Percentiles rank a stretch among this genome's conserved stretches.
These are phyloP conservation scores for Papilio glaucus DNA, from an alignment of 1,140 invertebrate genomes.

Conservation along the genomic window DNA sequence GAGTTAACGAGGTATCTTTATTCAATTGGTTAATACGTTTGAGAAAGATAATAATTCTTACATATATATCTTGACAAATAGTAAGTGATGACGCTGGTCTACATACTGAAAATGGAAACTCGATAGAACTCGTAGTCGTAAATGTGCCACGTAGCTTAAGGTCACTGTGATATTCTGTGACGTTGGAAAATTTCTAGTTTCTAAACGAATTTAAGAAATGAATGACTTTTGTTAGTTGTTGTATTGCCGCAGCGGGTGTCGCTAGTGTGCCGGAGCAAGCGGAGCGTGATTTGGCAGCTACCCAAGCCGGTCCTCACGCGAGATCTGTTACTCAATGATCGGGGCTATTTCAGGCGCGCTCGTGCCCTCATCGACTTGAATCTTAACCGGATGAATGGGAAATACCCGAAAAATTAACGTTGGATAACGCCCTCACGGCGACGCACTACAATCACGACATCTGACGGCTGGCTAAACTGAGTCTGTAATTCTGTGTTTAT, in stretches of 20 bases:
- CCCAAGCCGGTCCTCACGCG: conserved; percentile 9
- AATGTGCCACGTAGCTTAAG: too few relatives aligned
- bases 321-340: conserved; percentile 18
- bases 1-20: too few relatives aligned
- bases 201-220: neutral
- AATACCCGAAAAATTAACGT: neutral
- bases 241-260: neutral
- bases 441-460: neutral
- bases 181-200: neutral
- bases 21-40: too few relatives aligned
- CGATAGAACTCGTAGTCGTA: too few relatives aligned
- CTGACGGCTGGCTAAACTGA: neutral
- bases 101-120: too few relatives aligned
- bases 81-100: too few relatives aligned
- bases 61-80: too few relatives aligned
- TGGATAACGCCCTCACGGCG: neutral
- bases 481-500: neutral
- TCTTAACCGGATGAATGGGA: conserved; percentile 3
- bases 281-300: conserved; percentile 4
- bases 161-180: too few relatives aligned
- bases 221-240: neutral
- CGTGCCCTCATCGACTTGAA: neutral
- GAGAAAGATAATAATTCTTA: too few relatives aligned
- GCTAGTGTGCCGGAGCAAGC: neutral
- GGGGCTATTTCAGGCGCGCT: conserved; percentile 14